Percentiles rank a stretch among this genome's conserved stretches.
Conservation (phyloP, 1,140 invertebrate species). For the Drosophila punjabiensis region DNA sequence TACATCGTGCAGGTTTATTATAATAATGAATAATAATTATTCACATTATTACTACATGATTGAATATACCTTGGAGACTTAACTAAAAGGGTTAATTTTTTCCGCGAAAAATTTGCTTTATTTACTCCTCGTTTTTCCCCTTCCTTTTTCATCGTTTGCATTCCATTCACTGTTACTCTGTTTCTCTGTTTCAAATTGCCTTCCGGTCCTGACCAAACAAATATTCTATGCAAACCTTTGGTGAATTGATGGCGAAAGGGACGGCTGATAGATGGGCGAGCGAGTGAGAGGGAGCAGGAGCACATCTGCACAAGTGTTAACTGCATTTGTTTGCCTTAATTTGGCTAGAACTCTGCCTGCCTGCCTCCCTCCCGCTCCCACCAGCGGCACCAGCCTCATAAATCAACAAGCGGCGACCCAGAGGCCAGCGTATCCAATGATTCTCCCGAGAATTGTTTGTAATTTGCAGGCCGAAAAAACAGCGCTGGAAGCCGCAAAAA, state of each 20-base stretch:
- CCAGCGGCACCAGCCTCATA: slow-evolving; percentile 29
- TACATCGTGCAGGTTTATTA: too few species aligned
- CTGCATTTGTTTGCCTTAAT: slow-evolving; percentile 54
- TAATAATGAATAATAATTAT: not conserved
- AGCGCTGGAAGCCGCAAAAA: slow-evolving; percentile 39
- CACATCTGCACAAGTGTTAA: slow-evolving; percentile 30
- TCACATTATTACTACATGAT: not conserved
- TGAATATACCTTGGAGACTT: not conserved
- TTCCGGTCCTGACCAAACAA: slow-evolving; percentile 39
- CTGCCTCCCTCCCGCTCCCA: not conserved
- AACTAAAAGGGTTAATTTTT: slow-evolving; percentile 7
- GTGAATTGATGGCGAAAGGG: slow-evolving; percentile 20
- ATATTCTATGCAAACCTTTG: slow-evolving; percentile 48
- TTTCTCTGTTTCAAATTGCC: slow-evolving; percentile 44
- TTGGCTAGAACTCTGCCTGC: slow-evolving; percentile 17
- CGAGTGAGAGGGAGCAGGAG: not conserved
- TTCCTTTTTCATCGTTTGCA: not conserved
- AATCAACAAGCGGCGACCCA: slow-evolving; percentile 57
- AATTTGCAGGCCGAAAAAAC: slow-evolving; percentile 67
- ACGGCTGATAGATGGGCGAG: not conserved
- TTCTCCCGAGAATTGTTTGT: slow-evolving; percentile 73
- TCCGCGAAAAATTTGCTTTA: not conserved
- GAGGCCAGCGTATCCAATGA: slow-evolving; percentile 53
- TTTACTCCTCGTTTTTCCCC: not conserved
- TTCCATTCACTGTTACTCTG: slow-evolving; percentile 9